Evolutionary conservation across 1,140 invertebrate species (phyloP).

Genomic region (Eubasilissa regina): DNA sequence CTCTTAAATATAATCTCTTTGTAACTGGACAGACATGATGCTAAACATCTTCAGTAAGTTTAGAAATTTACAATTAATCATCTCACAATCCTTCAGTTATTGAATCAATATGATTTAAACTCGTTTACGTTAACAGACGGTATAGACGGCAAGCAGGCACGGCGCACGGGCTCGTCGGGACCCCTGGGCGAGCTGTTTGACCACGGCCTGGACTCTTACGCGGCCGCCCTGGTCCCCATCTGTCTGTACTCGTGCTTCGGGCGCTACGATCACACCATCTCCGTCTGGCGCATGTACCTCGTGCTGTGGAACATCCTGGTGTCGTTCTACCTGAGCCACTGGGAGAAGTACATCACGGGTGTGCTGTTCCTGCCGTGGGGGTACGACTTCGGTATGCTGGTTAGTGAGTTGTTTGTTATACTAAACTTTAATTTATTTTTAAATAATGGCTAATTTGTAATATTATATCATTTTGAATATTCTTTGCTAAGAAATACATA

Average conservation of each 20-base stretch:
- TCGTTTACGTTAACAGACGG: constrained; percentile 82
- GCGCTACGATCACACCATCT: constrained; percentile 78
- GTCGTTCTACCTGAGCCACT: constrained; percentile 95
- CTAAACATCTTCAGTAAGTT: too few relatives aligned
- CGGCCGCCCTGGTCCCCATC: constrained; percentile 91
- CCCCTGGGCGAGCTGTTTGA: constrained; percentile 98
- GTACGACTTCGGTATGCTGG: constrained; percentile 95
- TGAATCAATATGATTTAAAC: too few relatives aligned
- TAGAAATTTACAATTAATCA: too few relatives aligned
- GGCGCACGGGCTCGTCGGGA: constrained; percentile 91
- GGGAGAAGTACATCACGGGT: constrained; percentile 98
- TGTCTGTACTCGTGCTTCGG: constrained; percentile 96
- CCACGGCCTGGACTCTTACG: constrained; percentile 98
- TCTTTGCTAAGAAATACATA: too few relatives aligned
- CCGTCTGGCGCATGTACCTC: constrained; percentile 84
- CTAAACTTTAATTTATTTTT: too few relatives aligned
- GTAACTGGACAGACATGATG: too few relatives aligned
- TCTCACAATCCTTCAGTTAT: too few relatives aligned
- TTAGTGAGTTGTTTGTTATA: constrained; percentile 73
- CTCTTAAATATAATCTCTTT: too few relatives aligned
- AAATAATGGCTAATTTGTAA: too few relatives aligned
- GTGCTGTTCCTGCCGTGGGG: constrained; percentile 96
- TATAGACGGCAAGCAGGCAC: constrained; percentile 98
- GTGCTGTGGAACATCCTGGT: constrained; percentile 92
- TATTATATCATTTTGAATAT: too few relatives aligned